phyloP scores from a whole-genome alignment of 2,888 invertebrate species.

The Neria commutata region DNA sequence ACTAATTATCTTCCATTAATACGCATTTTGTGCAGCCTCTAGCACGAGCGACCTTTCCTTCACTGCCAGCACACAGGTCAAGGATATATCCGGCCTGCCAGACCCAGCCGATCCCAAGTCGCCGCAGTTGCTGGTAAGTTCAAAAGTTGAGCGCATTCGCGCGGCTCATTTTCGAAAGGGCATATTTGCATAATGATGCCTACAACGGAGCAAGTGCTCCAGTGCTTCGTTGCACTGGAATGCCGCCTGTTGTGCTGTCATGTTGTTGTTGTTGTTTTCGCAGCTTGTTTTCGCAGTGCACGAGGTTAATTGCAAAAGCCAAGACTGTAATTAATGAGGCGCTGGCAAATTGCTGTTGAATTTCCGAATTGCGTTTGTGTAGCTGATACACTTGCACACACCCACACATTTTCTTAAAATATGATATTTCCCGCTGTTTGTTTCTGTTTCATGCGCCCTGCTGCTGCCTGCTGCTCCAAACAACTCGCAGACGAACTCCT shows the following conservation, averaged over 20 bases:
- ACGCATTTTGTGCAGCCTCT: too few species aligned
- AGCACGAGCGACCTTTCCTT: conserved; percentile 78
- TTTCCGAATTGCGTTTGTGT: too few species aligned
- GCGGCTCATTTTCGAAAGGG: conserved; percentile 9
- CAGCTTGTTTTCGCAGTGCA: not conserved
- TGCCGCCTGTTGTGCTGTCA: too few species aligned
- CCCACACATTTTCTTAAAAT: too few species aligned
- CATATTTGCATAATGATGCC: not conserved
- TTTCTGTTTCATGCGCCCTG: too few species aligned
- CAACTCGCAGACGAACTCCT: conserved; percentile 46
- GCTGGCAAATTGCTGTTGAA: too few species aligned
- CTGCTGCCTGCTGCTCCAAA: too few species aligned
- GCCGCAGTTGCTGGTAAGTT: conserved; percentile 49
- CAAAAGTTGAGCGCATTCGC: not conserved
- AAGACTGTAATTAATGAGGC: too few species aligned
- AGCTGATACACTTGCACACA: too few species aligned
- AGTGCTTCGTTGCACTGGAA: too few species aligned
- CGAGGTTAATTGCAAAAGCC: not conserved
- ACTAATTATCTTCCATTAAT: too few species aligned
- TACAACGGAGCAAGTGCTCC: not conserved
- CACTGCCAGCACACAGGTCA: conserved; percentile 65
- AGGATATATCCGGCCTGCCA: conserved; percentile 64
- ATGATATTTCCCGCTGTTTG: too few species aligned
- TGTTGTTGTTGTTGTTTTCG: not conserved
- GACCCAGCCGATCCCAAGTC: conserved; percentile 63